Evolutionary conservation across 2,113 vertebrate species (phyloP).

Genomic region (Diadophis punctatus): DNA sequence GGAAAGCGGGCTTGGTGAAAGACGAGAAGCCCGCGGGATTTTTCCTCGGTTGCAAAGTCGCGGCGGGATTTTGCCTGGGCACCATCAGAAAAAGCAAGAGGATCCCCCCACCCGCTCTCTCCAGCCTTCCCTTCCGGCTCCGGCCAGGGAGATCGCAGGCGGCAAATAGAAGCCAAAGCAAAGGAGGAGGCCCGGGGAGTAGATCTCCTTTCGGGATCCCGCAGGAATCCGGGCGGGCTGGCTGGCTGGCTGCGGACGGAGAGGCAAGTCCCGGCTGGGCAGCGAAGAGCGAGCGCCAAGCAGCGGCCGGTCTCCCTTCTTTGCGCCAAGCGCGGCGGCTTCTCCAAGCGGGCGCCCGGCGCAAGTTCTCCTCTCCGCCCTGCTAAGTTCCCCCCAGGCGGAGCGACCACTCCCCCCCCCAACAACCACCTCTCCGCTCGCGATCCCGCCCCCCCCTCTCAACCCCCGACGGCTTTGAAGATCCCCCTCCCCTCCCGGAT

Average conservation of each 20-base stretch:
- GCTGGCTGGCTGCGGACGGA: neutral
- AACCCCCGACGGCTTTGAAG: neutral
- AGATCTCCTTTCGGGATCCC: neutral
- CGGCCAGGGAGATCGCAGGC: neutral
- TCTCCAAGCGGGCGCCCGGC: neutral
- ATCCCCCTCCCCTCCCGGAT: neutral
- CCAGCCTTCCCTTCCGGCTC: neutral
- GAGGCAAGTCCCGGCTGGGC: neutral
- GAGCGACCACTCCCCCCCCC: neutral
- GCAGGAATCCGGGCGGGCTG: neutral
- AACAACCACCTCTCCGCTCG: fast-evolving
- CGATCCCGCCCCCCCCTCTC: neutral
- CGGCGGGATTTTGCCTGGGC: neutral
- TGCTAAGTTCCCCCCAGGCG: neutral
- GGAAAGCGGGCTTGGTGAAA: neutral
- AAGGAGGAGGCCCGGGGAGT: too few relatives aligned
- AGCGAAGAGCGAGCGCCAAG: neutral
- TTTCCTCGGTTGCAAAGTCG: neutral
- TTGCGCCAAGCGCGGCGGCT: neutral
- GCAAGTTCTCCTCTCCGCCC: neutral
- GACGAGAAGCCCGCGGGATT: neutral
- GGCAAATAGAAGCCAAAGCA: neutral
- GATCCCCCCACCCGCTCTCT: neutral
- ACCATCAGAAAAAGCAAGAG: neutral
- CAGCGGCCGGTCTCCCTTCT: neutral